A percentile compares a stretch with the other conserved stretches of the same genome.
Evolutionary conservation across 2,888 invertebrate genomes (phyloP).

Genomic region (Tachystola acroxantha): DNA sequence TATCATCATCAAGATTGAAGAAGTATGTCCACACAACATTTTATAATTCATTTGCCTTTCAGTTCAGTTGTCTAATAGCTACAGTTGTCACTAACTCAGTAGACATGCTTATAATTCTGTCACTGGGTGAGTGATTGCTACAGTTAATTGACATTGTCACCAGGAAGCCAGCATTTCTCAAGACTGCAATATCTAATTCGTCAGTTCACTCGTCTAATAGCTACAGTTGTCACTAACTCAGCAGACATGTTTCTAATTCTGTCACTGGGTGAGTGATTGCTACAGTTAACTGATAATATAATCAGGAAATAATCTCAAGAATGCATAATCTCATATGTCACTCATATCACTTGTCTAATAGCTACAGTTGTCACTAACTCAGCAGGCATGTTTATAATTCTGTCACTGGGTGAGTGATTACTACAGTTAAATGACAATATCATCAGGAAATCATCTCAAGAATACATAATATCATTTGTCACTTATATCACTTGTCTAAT

Average conservation of each 20-base stretch:
- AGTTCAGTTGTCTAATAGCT: conserved; percentile 5
- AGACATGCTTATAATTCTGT: conserved; percentile 6
- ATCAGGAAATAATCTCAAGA: neutral
- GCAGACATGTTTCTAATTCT: conserved; percentile 15
- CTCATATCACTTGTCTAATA: no score
- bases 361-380: neutral
- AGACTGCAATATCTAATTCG: neutral
- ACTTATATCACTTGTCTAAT: neutral
- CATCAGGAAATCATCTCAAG: no score
- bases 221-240: conserved; percentile 12
- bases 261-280: conserved; percentile 19
- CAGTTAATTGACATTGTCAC: conserved; percentile 4
- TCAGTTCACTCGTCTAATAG: neutral
- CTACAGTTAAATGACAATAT: neutral
- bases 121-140: conserved; percentile 7
- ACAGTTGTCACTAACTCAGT: conserved; percentile 8
- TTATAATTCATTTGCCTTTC: no score
- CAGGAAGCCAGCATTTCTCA: neutral
- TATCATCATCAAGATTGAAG: no score
- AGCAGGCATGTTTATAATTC: conserved; percentile 7
- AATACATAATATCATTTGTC: neutral
- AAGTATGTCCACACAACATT: no score
- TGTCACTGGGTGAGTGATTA: conserved; percentile 9
- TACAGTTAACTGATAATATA: conserved; percentile 5
- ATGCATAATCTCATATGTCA: no score